Base-by-base conservation (phyloP, 2,888 invertebrate genomes). In the Podabrus alpinus region DNA sequence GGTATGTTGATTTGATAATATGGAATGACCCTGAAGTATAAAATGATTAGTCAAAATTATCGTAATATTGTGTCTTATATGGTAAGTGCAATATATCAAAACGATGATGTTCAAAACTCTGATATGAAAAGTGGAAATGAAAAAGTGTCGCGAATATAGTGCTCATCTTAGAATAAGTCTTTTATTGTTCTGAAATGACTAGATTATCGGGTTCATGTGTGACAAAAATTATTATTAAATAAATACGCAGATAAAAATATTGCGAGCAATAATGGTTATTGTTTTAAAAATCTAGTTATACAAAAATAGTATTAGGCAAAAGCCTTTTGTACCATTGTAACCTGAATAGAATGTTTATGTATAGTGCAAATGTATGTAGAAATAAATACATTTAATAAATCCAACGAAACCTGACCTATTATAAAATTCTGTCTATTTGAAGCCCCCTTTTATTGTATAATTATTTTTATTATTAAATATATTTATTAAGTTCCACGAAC, bases 231-330 rank as follows among this genome's bases (percentile, higher is more conserved):
- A 72, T 75, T 69, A 72, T 72, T 59, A 29, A 72, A 75, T 70
- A 69, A 72, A 69, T 74, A 64, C 68, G 59, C 16, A 64, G 67
- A 80, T 77, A 80, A 75, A 75, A 75, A 79, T 82, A 78, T 81
- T 77, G 78, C 77, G 77, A 82, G 80, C 72, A 61, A 74, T 72
- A 74, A 72, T 68, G 69, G 72, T 76, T 80, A 81, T 81, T 78
- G 79, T 80, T 80, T 80, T 79, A 82, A 79, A 79, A 78, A 78
- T 83, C 83, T 84, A 85, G 86, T 84, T 84, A 82, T 87, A 87
- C 84, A 87, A 87, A 87, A 87, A 86, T 87, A 87, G 85, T 83
- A 83, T 84, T 84, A 86, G 86, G 86, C 85, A 86, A 86, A 86
- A 86, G 83, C 84, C 85, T 81, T 85, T 86, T 86, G 87, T 87